Percentiles rank a stretch among this genome's conserved stretches.
These are phyloP conservation scores for Netelia fuscicornis DNA, from an alignment of 2,888 invertebrate species.

Conservation along the genomic window DNA sequence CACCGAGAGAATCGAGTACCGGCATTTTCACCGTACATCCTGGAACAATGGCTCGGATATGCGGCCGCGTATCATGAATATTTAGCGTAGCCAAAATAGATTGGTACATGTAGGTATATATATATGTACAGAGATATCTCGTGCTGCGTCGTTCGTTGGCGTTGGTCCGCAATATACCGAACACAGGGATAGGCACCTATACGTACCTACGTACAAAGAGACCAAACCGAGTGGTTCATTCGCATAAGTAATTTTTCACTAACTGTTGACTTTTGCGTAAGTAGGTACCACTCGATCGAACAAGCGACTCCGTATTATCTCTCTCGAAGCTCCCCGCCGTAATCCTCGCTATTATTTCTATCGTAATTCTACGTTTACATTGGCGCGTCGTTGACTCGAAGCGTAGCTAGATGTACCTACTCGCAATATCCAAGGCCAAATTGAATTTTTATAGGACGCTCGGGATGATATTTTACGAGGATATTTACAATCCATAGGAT, in stretches of 20 bases:
- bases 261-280: too few relatives aligned
- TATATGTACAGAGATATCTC: background rate
- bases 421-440: slow-evolving; percentile 27
- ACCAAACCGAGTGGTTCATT: background rate
- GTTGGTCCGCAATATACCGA: slow-evolving; percentile 12
- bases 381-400: background rate
- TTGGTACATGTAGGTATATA: too few relatives aligned
- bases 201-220: background rate
- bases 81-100: slow-evolving; percentile 72
- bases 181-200: background rate
- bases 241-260: too few relatives aligned
- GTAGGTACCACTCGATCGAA: too few relatives aligned
- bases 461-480: slow-evolving; percentile 36
- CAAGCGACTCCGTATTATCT: too few relatives aligned
- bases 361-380: slow-evolving; percentile 20
- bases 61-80: slow-evolving; percentile 78
- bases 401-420: background rate
- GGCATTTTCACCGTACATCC: slow-evolving; percentile 71
- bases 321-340: too few relatives aligned
- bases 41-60: slow-evolving; percentile 77
- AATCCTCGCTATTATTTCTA: background rate
- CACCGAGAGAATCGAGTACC: slow-evolving; percentile 46
- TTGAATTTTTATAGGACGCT: slow-evolving; percentile 44
- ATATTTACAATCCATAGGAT: slow-evolving; percentile 40
- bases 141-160: slow-evolving; percentile 10